Conservation (phyloP, 30 jellyfish, hydroid and myxozoan species). For the Aurelia coerulea region DNA sequence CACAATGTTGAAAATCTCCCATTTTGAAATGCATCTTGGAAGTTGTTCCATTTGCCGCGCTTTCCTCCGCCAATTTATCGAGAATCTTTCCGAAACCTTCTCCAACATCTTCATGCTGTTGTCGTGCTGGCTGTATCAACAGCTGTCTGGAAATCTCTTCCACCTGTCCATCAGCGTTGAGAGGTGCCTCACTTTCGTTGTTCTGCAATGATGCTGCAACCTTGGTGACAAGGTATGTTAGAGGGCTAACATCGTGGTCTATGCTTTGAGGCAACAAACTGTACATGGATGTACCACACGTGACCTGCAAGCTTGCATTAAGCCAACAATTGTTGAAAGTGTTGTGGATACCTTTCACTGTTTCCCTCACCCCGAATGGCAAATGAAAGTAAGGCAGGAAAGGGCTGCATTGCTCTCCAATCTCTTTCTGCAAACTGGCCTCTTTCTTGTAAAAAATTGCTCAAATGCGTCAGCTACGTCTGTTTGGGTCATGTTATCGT, state of each 20-base stretch:
- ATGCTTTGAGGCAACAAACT: no score
- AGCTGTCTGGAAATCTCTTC: neutral
- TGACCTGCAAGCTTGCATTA: conserved; percentile 3
- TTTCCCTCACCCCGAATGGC: neutral
- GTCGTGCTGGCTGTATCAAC: neutral
- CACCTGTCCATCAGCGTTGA: no score
- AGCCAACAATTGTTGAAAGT: conserved; percentile 36
- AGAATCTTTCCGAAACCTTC: neutral
- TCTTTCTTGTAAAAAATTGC: neutral
- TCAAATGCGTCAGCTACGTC: neutral
- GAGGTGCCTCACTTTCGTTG: neutral
- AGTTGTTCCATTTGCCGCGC: neutral
- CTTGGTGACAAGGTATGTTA: neutral
- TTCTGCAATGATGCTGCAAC: neutral
- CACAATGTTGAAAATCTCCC: neutral
- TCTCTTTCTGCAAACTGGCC: neutral
- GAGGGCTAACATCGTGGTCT: no score
- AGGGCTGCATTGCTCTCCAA: neutral
- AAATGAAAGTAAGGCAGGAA: neutral
- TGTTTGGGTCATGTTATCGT: neutral
- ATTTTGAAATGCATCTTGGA: neutral
- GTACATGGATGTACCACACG: conserved; percentile 4
- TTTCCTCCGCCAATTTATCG: neutral
- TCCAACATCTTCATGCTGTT: neutral
- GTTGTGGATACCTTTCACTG: conserved; percentile 1